Conservation (phyloP, 2,888 invertebrate genomes). For the Ophion ventricosus region DNA sequence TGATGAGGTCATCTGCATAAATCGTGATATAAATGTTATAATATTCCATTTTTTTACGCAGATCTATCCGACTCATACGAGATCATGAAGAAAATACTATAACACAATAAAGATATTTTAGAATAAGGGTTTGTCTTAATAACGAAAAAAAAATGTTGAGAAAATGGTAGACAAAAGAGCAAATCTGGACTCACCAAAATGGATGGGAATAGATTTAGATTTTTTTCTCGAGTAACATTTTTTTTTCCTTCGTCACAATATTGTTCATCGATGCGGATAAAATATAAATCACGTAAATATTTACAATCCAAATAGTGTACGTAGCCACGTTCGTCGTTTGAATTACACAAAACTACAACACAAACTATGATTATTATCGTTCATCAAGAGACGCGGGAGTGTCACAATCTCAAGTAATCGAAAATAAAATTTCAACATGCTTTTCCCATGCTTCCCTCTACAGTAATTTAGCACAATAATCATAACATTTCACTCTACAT, state of each 20-base stretch:
- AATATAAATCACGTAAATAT: background rate
- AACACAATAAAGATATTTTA: no score
- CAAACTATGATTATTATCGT: conserved; percentile 14
- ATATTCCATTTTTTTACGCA: no score
- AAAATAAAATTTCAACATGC: background rate
- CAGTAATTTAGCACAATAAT: background rate
- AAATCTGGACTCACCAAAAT: conserved; percentile 50
- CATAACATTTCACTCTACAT: background rate
- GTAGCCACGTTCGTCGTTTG: background rate
- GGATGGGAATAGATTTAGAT: background rate
- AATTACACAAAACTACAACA: background rate
- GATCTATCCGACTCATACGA: no score
- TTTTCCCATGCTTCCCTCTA: background rate
- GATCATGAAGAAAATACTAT: no score
- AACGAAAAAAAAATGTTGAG: background rate
- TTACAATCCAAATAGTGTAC: background rate
- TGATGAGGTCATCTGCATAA: no score
- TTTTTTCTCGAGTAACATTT: background rate
- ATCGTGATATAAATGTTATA: no score
- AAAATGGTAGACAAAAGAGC: background rate
- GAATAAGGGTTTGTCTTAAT: no score
- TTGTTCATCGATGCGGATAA: background rate
- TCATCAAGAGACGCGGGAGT: background rate
- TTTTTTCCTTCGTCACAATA: conserved; percentile 72
- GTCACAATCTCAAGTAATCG: background rate